Evolutionary conservation across 2,113 vertebrate genomes (phyloP).

Genomic region (Ctenodactylus gundi): DNA sequence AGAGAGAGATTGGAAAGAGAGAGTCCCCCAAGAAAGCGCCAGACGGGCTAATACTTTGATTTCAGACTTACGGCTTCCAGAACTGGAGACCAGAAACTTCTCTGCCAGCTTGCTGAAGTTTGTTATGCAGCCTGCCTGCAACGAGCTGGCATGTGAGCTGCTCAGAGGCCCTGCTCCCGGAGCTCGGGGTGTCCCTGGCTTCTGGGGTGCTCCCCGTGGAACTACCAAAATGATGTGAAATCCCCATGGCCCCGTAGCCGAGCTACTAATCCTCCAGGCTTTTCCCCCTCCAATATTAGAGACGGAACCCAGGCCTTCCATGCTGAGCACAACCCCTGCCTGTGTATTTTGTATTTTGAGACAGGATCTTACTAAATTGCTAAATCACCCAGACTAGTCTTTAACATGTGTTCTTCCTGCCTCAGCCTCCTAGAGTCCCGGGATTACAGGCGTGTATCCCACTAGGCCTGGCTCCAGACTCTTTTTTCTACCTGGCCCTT

Average conservation of each 20-base stretch:
- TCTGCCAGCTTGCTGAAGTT: neutral
- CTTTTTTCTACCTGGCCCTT: neutral
- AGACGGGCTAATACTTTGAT: neutral
- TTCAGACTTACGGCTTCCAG: neutral
- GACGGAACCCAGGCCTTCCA: neutral
- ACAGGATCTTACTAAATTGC: neutral
- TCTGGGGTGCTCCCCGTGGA: neutral
- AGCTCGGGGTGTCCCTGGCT: neutral
- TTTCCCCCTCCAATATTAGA: neutral
- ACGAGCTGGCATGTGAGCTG: too few relatives aligned
- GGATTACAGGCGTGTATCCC: neutral
- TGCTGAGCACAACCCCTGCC: neutral
- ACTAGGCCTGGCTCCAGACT: neutral
- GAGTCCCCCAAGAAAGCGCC: neutral
- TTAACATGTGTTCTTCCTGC: neutral
- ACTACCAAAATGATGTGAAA: neutral
- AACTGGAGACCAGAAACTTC: neutral
- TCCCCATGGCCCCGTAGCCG: neutral
- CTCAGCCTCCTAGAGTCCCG: neutral
- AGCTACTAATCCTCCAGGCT: neutral
- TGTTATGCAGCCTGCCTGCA: neutral
- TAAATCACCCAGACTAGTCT: neutral
- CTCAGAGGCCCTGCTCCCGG: neutral
- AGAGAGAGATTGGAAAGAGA: neutral
- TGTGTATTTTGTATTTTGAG: neutral